phyloP scores from a whole-genome alignment of 2,797 vertebrate genomes.

The Craterocephalus amniculus region DNA sequence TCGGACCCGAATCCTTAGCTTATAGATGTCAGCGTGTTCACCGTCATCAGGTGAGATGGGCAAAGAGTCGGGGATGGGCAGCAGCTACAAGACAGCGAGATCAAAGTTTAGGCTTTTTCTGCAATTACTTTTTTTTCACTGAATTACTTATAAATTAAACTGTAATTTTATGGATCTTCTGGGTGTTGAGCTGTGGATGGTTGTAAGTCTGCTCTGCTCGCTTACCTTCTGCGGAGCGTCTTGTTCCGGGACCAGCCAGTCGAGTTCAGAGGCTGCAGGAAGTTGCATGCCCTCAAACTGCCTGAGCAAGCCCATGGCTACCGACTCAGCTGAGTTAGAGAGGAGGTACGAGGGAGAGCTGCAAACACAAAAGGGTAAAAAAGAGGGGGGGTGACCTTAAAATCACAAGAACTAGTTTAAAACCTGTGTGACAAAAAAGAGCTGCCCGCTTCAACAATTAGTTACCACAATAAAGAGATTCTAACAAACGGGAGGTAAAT shows the following conservation, averaged over 20 bases:
- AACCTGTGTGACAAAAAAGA: not conserved
- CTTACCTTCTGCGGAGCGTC: conserved; percentile 96
- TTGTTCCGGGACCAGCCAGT: conserved; percentile 96
- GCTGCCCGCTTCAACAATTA: not conserved
- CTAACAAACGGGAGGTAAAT: not conserved
- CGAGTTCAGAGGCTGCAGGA: conserved; percentile 94
- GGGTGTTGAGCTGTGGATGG: not conserved
- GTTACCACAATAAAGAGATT: not conserved
- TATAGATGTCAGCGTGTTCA: conserved; percentile 96
- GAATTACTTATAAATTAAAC: not conserved
- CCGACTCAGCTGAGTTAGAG: conserved; percentile 95
- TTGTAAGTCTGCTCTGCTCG: not conserved
- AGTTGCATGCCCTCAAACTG: conserved; percentile 99
- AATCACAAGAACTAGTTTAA: not conserved
- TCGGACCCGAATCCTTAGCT: conserved; percentile 93
- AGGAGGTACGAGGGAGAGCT: conserved; percentile 90
- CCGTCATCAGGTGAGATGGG: conserved; percentile 97
- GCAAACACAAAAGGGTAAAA: conserved; percentile 14
- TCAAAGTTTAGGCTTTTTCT: not conserved
- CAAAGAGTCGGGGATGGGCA: conserved; percentile 95
- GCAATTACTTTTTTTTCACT: no score
- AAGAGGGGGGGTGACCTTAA: not conserved
- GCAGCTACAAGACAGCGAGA: conserved; percentile 80
- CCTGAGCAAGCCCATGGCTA: conserved; percentile 96
- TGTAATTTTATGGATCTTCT: not conserved